These are phyloP conservation scores for Tichodroma muraria DNA, from an alignment of 2,113 vertebrate genomes.

Conservation along the genomic window DNA sequence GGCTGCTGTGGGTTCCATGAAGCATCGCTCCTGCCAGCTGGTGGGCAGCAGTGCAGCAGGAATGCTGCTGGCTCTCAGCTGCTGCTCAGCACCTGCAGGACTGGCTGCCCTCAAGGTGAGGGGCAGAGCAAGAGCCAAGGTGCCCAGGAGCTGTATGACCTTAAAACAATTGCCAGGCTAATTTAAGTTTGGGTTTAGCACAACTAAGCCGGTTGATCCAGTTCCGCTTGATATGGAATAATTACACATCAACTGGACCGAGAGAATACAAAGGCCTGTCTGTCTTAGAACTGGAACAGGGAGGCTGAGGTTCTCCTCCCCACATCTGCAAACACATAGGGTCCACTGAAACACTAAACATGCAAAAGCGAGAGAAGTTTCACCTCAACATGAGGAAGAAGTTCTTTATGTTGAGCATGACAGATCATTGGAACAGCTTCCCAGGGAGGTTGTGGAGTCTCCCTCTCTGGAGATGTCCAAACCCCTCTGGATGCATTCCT, in stretches of 20 bases:
- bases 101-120: background rate
- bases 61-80: background rate
- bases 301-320: background rate
- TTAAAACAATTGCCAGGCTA: background rate
- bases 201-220: background rate
- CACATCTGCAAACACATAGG: background rate
- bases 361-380: background rate
- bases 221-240: background rate
- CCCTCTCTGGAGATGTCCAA: background rate
- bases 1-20: background rate
- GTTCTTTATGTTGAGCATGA: background rate
- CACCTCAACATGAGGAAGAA: background rate
- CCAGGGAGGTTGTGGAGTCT: background rate
- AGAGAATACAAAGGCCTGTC: background rate
- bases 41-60: background rate
- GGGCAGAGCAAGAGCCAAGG: background rate
- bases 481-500: background rate
- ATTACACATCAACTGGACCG: background rate
- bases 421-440: background rate
- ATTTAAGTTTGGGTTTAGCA: background rate
- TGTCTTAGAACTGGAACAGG: background rate
- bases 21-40: background rate
- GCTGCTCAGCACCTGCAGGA: background rate
- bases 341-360: background rate
- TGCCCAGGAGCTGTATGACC: background rate